Conservation (phyloP, 2,797 vertebrate species). For the Microctenopoma steveboyesi region DNA sequence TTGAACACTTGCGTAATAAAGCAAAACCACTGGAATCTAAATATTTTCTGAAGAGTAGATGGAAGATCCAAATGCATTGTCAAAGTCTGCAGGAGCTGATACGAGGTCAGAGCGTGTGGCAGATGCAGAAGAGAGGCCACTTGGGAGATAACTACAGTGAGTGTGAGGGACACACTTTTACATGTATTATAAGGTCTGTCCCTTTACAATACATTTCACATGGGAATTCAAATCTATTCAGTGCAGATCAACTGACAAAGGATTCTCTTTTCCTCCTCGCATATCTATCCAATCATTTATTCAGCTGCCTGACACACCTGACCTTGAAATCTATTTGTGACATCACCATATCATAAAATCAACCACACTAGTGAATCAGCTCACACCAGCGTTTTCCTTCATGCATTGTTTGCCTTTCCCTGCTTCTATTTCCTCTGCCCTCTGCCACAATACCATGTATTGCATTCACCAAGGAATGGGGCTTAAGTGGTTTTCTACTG, state of each 20-base stretch:
- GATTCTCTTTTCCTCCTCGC: conserved; percentile 1
- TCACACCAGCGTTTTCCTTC: not conserved
- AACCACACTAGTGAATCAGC: conserved; percentile 5
- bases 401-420: not conserved
- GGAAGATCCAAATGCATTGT: not conserved
- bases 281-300: conserved; percentile 28
- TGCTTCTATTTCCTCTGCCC: not conserved
- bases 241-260: conserved; percentile 21
- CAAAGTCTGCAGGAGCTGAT: conserved; percentile 8
- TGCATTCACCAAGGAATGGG: conserved; percentile 3
- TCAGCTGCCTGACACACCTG: conserved; percentile 7
- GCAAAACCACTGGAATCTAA: not conserved
- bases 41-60: not conserved
- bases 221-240: conserved; percentile 31
- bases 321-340: conserved; percentile 32
- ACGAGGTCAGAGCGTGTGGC: conserved; percentile 31
- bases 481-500: conserved; percentile 18
- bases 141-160: not conserved
- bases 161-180: not conserved
- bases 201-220: not conserved
- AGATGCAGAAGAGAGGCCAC: not conserved
- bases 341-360: conserved; percentile 4
- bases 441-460: not conserved
- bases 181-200: not conserved
- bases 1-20: not conserved